These are phyloP conservation scores for Baccha elongata DNA, from an alignment of 2,888 invertebrate species.

Conservation along the genomic window DNA sequence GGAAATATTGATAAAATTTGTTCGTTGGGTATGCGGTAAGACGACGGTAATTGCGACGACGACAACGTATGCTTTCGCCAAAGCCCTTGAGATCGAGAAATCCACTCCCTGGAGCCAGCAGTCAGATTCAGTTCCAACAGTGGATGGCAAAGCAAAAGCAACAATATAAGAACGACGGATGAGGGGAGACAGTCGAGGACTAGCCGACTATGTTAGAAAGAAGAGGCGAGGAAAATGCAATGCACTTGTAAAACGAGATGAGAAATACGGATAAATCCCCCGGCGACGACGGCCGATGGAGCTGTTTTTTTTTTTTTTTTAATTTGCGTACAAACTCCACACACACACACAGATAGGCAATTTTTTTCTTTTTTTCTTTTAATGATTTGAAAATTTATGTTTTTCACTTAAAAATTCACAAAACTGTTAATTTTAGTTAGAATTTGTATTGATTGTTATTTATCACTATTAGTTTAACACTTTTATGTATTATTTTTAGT, in stretches of 20 bases:
- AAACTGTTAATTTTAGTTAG: background rate
- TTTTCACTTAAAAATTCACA: conserved; percentile 35
- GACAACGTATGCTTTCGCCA: conserved; percentile 59
- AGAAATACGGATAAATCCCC: conserved; percentile 59
- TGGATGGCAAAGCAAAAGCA: conserved; percentile 14
- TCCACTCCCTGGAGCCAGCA: conserved; percentile 66
- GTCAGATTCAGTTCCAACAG: conserved; percentile 10
- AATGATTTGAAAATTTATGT: conserved; percentile 11
- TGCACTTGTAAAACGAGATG: conserved; percentile 70
- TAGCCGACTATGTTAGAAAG: conserved; percentile 21
- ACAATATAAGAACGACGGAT: conserved; percentile 39
- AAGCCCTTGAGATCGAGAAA: conserved; percentile 70
- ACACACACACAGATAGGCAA: conserved; percentile 28
- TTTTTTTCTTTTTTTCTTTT: background rate
- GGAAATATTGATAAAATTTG: conserved; percentile 17
- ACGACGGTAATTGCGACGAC: conserved; percentile 15
- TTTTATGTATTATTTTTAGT: background rate
- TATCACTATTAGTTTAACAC: background rate
- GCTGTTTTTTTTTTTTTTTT: conserved; percentile 79
- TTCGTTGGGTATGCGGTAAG: conserved; percentile 6
- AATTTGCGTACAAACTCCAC: conserved; percentile 50
- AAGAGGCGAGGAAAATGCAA: conserved; percentile 57
- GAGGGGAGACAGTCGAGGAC: conserved; percentile 15
- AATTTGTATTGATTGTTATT: conserved; percentile 14
- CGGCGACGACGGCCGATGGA: conserved; percentile 68